A percentile compares a stretch with the other conserved stretches of the same genome.
Evolutionary conservation across 2,113 vertebrate genomes (phyloP).

Genomic region (Azemiops feae): DNA sequence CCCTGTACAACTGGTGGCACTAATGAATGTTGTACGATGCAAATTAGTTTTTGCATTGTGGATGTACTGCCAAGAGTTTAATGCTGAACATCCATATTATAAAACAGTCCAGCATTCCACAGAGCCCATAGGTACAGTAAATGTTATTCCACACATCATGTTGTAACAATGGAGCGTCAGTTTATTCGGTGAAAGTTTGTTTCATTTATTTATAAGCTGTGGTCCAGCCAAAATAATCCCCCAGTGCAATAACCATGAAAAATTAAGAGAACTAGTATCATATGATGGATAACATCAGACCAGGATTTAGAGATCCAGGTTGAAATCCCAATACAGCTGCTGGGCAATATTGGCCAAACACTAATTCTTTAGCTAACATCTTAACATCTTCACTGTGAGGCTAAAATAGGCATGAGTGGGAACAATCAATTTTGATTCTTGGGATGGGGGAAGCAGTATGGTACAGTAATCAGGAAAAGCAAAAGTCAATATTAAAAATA

Average conservation of each 20-base stretch:
- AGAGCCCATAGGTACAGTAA: background rate
- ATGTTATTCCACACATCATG: background rate
- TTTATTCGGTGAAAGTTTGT: background rate
- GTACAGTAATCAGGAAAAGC: background rate
- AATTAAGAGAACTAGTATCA: background rate
- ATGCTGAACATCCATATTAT: fast-evolving
- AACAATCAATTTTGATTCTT: background rate
- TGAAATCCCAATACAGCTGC: background rate
- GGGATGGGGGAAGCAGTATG: background rate
- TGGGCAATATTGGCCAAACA: background rate
- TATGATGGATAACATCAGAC: background rate
- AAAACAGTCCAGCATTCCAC: background rate
- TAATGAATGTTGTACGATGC: constrained; percentile 43
- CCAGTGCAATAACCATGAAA: background rate
- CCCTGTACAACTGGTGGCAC: constrained; percentile 9
- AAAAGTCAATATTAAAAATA: background rate
- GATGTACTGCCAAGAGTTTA: constrained; percentile 38
- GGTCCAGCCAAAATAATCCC: background rate
- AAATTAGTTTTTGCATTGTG: constrained; percentile 48
- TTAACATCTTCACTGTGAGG: background rate
- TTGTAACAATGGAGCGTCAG: background rate
- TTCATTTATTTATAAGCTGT: background rate
- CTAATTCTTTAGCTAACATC: background rate
- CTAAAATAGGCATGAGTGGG: background rate
- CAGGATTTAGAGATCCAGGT: background rate